Conservation (phyloP, 2,888 invertebrate genomes). For the Trichogramma evanescens region DNA sequence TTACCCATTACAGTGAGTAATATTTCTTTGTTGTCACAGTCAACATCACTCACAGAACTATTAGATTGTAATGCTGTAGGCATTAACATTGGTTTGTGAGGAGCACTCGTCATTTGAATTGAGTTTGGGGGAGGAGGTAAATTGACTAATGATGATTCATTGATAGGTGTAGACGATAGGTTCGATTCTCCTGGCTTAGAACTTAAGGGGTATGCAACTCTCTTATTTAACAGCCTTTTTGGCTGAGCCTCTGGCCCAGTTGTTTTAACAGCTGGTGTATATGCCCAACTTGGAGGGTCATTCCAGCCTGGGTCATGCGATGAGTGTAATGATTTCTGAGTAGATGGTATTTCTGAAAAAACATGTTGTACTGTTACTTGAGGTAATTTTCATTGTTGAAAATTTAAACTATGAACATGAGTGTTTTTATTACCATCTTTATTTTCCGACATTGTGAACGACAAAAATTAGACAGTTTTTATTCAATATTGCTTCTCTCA, state of each 20-base stretch:
- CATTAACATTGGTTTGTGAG: constrained; percentile 30
- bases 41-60: background rate
- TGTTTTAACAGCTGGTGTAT: constrained; percentile 19
- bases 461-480: too few species aligned
- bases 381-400: background rate
- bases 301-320: constrained; percentile 43
- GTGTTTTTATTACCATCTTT: background rate
- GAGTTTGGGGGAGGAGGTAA: constrained; percentile 29
- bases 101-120: constrained; percentile 28
- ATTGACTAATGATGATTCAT: constrained; percentile 15
- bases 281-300: constrained; percentile 43
- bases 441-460: too few species aligned
- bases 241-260: constrained; percentile 26
- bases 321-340: constrained; percentile 36
- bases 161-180: constrained; percentile 7
- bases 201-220: constrained; percentile 41
- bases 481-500: too few species aligned
- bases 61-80: constrained; percentile 20
- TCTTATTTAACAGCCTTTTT: constrained; percentile 40
- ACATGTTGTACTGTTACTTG: background rate
- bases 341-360: constrained; percentile 26
- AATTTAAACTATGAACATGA: background rate
- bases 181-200: constrained; percentile 20
- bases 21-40: constrained; percentile 29
- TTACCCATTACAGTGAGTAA: constrained; percentile 30